Evolutionary conservation across 2,888 invertebrate species (phyloP).

Genomic region (Leptopilina syphax): DNA sequence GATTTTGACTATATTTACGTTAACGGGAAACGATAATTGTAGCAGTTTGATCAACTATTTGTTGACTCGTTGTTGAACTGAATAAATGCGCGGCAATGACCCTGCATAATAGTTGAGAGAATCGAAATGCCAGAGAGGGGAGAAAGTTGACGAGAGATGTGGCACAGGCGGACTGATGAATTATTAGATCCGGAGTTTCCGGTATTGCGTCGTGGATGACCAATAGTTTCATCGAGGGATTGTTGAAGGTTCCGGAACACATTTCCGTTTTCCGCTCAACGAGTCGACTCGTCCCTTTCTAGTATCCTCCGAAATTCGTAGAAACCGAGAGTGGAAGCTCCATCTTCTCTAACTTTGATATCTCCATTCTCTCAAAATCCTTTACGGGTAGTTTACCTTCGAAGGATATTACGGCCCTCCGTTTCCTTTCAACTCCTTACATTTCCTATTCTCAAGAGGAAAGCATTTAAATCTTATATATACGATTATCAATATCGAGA

Average conservation of each 20-base stretch:
- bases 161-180: conserved; percentile 71
- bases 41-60: conserved; percentile 3
- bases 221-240: conserved; percentile 77
- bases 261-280: conserved; percentile 77
- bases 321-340: conserved; percentile 16
- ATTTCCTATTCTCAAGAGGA: conserved; percentile 35
- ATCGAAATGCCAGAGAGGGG: conserved; percentile 19
- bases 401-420: conserved; percentile 43
- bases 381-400: conserved; percentile 35
- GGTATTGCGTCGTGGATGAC: conserved; percentile 76
- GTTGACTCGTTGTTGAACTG: conserved; percentile 4
- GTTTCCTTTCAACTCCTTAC: conserved; percentile 51
- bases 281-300: conserved; percentile 66
- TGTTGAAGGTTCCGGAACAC: conserved; percentile 78
- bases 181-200: conserved; percentile 77
- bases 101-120: conserved; percentile 11
- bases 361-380: conserved; percentile 38
- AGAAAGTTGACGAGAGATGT: conserved; percentile 53
- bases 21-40: background rate
- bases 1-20: background rate
- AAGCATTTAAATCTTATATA: background rate
- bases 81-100: background rate
- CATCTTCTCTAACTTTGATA: conserved; percentile 39
- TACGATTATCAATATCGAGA: background rate
- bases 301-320: conserved; percentile 48